phyloP scores from a whole-genome alignment of 2,888 invertebrate genomes.

The Synergus itoensis region DNA sequence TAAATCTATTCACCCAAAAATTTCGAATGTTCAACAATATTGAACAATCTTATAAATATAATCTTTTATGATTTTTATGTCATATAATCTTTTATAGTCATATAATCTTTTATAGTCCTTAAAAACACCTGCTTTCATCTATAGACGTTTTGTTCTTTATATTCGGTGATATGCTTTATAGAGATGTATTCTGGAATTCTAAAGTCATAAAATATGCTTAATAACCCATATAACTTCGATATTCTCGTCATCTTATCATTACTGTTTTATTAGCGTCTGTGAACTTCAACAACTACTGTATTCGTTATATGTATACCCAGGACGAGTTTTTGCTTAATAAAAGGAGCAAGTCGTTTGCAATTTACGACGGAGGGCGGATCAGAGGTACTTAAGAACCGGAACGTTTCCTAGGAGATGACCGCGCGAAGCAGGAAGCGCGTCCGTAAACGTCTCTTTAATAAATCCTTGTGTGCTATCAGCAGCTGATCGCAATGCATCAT shows the following conservation, averaged over 20 bases:
- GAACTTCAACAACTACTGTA: slow-evolving; percentile 22
- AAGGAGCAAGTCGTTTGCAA: slow-evolving; percentile 22
- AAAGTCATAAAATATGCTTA: background rate
- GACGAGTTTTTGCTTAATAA: slow-evolving; percentile 17
- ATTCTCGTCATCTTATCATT: background rate
- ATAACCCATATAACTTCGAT: background rate
- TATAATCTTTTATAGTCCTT: too few relatives aligned
- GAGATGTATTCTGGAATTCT: background rate
- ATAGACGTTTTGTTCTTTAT: background rate
- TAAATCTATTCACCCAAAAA: too few relatives aligned
- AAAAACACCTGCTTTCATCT: background rate
- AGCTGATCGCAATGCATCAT: slow-evolving; percentile 75
- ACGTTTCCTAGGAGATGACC: slow-evolving; percentile 44
- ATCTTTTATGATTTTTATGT: too few relatives aligned
- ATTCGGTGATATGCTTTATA: background rate
- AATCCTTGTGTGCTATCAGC: slow-evolving; percentile 72
- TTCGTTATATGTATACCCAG: background rate
- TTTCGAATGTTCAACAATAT: too few relatives aligned
- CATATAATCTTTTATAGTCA: too few relatives aligned
- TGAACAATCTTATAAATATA: too few relatives aligned
- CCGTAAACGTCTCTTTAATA: slow-evolving; percentile 70
- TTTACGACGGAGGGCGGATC: slow-evolving; percentile 32
- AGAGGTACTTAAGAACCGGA: slow-evolving; percentile 36
- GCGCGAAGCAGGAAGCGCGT: slow-evolving; percentile 46
- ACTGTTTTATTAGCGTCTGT: slow-evolving; percentile 25